Evolutionary conservation across 2,888 invertebrate genomes (phyloP), one percentile per base, ranked within the genome.

Genomic region (Scaptomyza cyrtandrae): DNA sequence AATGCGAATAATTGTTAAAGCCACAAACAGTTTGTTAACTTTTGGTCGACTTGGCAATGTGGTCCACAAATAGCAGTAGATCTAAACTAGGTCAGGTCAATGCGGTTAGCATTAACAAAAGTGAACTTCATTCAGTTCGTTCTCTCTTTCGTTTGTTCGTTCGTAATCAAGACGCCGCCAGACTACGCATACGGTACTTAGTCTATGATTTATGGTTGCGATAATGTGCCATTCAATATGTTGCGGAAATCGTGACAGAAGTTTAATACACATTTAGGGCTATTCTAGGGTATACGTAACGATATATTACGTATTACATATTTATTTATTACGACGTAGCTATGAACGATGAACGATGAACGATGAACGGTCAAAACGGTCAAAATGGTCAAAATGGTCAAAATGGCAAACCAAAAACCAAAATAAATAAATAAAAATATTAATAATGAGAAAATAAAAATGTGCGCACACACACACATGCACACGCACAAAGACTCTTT

Each of bases 401-500:
- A 53, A 63, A 68, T 44, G 59, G 62, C 56, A 65, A 70, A 54
- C 65, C 52, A 61, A 77, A 70, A 67, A 60, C 39, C 59, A 35
- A 70, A 48, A 59, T 48, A 46, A 46, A 16, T 48, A 64, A 43
- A 60, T 45, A 29, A 19, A 39, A 62, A 55, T 56, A 67, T 2
- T 24, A 24, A 24, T 24, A 24, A 24, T 4, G 14, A 50, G 37
- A 54, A 52, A 37, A 49, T 16, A 48, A 52, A 63, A 75, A 72
- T 39, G 35, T 52, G 56, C 48, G 44, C 65, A 65, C n/a, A 39
- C 39, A 39, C 39, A 39, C 35, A 61, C 24, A 24, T 24, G 24
- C 24, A 3, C 3, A 3, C 2, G 5, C 24, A 66, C 63, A 72
- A 61, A 70, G 70, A 78, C 71, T 84, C 75, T 76, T 84, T 80